Evolutionary conservation across 1,140 invertebrate species (phyloP).

Genomic region (silkworm (Bombyx mori)): ASM3026992v2 NC_085128.1:9607501-9608000

Average conservation of each 20-base stretch:
- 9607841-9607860: not conserved
- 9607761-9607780: slow-evolving; percentile 31
- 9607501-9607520: too few species aligned
- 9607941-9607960: too few species aligned
- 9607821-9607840: slow-evolving; percentile 18
- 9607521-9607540: too few species aligned
- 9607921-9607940: too few species aligned
- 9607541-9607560: too few species aligned
- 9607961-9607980: too few species aligned
- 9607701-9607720: slow-evolving; percentile 58
- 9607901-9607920: too few species aligned
- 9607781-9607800: slow-evolving; percentile 25
- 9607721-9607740: slow-evolving; percentile 46
- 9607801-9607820: slow-evolving; percentile 8
- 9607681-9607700: slow-evolving; percentile 58
- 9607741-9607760: slow-evolving; percentile 21
- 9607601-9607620: slow-evolving; percentile 49
- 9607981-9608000: not conserved
- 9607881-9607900: too few species aligned
- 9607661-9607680: slow-evolving; percentile 47
- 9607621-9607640: slow-evolving; percentile 52
- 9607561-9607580: too few species aligned
- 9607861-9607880: too few species aligned
- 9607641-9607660: slow-evolving; percentile 54
- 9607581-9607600: not conserved